Base-by-base conservation (phyloP, 2,113 vertebrate genomes). In the Rutilus rutilus region DNA sequence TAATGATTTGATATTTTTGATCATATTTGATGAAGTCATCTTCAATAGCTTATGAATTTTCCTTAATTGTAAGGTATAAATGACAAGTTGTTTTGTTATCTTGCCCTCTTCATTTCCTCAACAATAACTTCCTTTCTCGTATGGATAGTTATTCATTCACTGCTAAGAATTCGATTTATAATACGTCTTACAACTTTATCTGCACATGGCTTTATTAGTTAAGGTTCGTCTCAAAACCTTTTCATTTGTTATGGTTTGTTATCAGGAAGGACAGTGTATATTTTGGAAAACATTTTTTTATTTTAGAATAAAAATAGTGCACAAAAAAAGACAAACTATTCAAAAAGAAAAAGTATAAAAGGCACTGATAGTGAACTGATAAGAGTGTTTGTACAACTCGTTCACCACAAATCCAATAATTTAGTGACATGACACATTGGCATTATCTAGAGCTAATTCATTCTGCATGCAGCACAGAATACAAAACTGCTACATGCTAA, bases 251-350 rank as follows among this genome's bases (percentile, higher is more conserved):
- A 17, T 52, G 50, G 50, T 6, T 52, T 52, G 15, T 52, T 2
- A n/a, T 54, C 47, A 77, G 21, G 23, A 62, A 59, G 15, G 36
- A 62, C 77, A 6, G 9, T 54, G 10, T 54, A 17, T 82, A n/a
- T 82, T 69, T 69, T 52, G 21, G 5, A 82, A 82, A 82, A 36
- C 5, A 27, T 21, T 23, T 0, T 7, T 57, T 69, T 39, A n/a
- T 83, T 83, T 36, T 33, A 39, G 23, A 30, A 83, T 67, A 54
- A 39, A 83, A 83, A 54, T 30, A 67, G 30, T 69, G 2, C 11
- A 69, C 64, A 71, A 5, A 71, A 71, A 82, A 82, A 23, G 45
- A 21, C 39, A 82, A 21, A 65, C 25, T 30, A 57, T 30, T 67
- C 7, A 67, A 65, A 30, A 65, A 42, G 5, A 6, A 21, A 45